Conservation (phyloP, 2,113 vertebrate species). For the Vulpes lagopus region DNA sequence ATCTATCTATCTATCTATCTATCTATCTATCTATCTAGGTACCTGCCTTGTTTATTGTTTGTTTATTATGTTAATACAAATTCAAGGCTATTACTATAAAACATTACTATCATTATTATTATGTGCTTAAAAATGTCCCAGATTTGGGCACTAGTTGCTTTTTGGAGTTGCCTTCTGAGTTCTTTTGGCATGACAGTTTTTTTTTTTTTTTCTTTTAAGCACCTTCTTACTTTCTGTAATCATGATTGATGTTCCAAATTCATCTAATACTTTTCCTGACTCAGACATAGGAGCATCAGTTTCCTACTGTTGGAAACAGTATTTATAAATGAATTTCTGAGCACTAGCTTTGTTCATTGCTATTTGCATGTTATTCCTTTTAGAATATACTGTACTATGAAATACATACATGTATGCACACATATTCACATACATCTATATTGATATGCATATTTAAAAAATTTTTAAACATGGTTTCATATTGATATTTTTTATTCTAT, state of each 20-base stretch:
- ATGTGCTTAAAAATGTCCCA: not conserved
- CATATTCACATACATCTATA: not conserved
- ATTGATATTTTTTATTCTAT: not conserved
- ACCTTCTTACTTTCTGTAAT: not conserved
- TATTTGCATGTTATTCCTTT: not conserved
- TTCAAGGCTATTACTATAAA: not conserved
- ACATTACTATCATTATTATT: not conserved
- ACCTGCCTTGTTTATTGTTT: not conserved
- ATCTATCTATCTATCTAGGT: not conserved
- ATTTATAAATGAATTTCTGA: not conserved
- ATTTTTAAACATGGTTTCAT: not conserved
- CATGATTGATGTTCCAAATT: not conserved
- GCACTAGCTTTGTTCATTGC: not conserved
- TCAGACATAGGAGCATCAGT: not conserved
- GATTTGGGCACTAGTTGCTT: not conserved
- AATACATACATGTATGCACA: not conserved
- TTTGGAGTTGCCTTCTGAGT: not conserved
- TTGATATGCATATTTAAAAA: not conserved
- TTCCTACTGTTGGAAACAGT: not conserved
- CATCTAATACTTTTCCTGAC: not conserved
- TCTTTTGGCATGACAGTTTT: not conserved
- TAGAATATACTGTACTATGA: not conserved
- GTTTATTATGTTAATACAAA: not conserved
- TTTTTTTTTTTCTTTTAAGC: not conserved
- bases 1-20: not conserved